Conservation (phyloP, 2,113 vertebrate genomes). For the Manacus vitellinus region DNA sequence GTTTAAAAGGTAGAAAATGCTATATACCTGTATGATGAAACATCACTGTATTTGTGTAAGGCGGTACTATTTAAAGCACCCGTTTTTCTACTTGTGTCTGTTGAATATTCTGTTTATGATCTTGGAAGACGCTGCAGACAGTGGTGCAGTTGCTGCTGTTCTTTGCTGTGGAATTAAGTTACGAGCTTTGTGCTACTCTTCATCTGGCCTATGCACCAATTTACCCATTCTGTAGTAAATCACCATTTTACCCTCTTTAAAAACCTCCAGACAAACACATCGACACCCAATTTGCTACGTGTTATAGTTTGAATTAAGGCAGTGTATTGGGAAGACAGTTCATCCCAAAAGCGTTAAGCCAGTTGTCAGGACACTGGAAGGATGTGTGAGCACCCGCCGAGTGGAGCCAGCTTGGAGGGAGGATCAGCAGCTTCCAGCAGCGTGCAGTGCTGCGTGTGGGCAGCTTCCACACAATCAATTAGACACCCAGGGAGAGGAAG, state of each 20-base stretch:
- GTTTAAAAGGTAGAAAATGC: background rate
- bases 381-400: background rate
- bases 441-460: background rate
- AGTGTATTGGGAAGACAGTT: background rate
- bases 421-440: conserved; percentile 30
- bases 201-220: background rate
- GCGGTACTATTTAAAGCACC: background rate
- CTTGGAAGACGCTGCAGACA: background rate
- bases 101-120: background rate
- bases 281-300: background rate
- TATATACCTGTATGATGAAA: background rate
- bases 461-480: conserved; percentile 3
- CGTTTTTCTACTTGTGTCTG: background rate
- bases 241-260: background rate
- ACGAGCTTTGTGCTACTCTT: background rate
- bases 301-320: background rate
- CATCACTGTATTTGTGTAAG: background rate
- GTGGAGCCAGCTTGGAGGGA: background rate
- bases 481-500: background rate
- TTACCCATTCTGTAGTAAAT: background rate
- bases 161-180: background rate
- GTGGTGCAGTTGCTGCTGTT: background rate
- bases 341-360: background rate
- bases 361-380: background rate
- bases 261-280: rapidly evolving